Conservation (phyloP, 2,797 vertebrate species). For the Yasuhikotakia modesta region DNA sequence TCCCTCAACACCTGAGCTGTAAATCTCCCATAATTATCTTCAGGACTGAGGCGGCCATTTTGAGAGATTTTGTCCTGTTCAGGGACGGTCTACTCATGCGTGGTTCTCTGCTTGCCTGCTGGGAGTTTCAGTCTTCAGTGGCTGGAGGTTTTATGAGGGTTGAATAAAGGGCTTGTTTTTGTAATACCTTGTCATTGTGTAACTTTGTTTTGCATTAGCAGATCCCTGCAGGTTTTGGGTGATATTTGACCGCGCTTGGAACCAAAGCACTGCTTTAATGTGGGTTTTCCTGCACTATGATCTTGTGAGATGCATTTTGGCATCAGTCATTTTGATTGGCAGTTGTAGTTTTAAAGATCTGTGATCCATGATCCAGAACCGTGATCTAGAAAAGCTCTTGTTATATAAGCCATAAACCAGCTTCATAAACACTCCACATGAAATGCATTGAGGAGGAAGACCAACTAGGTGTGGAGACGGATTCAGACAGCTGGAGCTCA, state of each 20-base stretch:
- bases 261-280: too few relatives aligned
- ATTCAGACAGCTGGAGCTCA: conserved; percentile 22
- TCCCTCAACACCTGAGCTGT: conserved; percentile 62
- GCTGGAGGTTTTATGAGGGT: conserved; percentile 56
- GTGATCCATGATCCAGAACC: too few relatives aligned
- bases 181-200: neutral
- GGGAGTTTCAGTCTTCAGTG: conserved; percentile 65
- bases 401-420: neutral
- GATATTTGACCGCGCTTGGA: too few relatives aligned
- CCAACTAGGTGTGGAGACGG: conserved; percentile 11
- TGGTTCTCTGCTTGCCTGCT: conserved; percentile 56
- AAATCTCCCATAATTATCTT: conserved; percentile 71
- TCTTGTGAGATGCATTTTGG: conserved; percentile 53
- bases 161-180: conserved; percentile 59
- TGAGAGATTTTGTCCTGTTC: conserved; percentile 58
- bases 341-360: neutral
- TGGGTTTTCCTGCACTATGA: too few relatives aligned
- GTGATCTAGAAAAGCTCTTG: neutral
- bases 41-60: conserved; percentile 62
- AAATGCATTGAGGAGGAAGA: neutral
- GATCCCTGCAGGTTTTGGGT: neutral
- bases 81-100: conserved; percentile 48
- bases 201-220: conserved; percentile 1
- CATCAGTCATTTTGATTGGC: conserved; percentile 16
- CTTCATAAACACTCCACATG: conserved; percentile 7